Base-by-base conservation (phyloP, 2,888 invertebrate species). In the Onthophagus sagittarius region DNA sequence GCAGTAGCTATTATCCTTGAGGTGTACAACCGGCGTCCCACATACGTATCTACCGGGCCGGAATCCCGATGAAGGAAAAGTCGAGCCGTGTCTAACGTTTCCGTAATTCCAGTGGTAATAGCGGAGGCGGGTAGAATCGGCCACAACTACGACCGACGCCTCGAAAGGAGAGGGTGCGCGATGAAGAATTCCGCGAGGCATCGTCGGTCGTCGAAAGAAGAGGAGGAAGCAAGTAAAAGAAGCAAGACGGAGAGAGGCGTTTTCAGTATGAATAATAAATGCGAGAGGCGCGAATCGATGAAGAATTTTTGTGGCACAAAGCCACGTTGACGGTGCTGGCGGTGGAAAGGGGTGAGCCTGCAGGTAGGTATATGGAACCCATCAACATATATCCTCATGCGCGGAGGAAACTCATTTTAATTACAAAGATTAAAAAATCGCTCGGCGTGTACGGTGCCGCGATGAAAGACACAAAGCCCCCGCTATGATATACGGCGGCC, bases 341-440 rank as follows among this genome's bases (percentile, higher is more conserved):
- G n/a, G 67, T 23, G 67, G 9, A 11, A 11, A 53, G 39, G 39
- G 39, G 39, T 11, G 67, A 15, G 15, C 67, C 31, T 23, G 64
- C 13, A 64, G 64, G 71, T 72, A 67, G 23, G 23, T 23, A 23
- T 67, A 15, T 67, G 67, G 76, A 76, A 76, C 72, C 76, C 76
- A 77, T 78, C 77, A 77, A 73, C 76, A 76, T 77, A 75, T 75
- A 78, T 76, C 73, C 79, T 79, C 77, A 76, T 77, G 77, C 79
- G 80, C 78, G 81, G 80, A 82, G 83, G 84, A 84, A 84, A 82
- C 83, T 84, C 83, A 83, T 84, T 84, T 83, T 84, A 84, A 84
- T 84, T 84, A 84, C 83, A 83, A 84, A 83, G 84, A 83, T 83
- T 82, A 84, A 84, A 84, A 84, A 84, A 83, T 83, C 83, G 83